A percentile compares a stretch with the other conserved stretches of the same genome.
Conservation (phyloP, 2,797 vertebrate genomes). For the Cottoperca gobio region DNA sequence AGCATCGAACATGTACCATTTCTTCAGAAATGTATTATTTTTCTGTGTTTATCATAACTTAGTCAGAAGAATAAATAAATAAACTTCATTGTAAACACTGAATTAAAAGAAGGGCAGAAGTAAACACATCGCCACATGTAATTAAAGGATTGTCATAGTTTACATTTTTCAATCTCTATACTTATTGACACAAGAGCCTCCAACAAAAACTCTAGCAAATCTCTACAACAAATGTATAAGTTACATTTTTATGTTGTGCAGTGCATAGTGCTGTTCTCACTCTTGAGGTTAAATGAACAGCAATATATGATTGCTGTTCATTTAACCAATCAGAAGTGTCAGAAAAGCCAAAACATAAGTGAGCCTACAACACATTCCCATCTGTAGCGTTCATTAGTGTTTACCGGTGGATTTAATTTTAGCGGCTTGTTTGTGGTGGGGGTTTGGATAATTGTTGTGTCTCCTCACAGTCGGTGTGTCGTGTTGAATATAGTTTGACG, state of each 20-base stretch:
- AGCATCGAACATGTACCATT: background rate
- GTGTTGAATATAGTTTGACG: constrained; percentile 17
- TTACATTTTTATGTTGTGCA: constrained; percentile 18
- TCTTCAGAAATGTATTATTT: too few relatives aligned
- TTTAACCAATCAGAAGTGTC: background rate
- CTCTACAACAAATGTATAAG: background rate
- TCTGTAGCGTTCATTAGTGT: background rate
- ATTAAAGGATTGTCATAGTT: background rate
- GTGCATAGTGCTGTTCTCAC: background rate
- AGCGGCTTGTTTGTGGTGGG: background rate
- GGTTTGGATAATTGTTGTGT: constrained; percentile 22
- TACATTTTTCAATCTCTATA: constrained; percentile 17
- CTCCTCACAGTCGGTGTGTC: background rate
- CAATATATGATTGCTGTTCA: constrained; percentile 1
- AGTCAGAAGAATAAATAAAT: background rate
- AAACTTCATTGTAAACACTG: background rate
- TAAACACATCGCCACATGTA: background rate
- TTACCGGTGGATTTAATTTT: constrained; percentile 24
- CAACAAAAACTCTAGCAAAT: background rate
- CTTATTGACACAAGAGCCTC: background rate
- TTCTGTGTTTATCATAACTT: background rate
- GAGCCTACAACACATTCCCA: background rate
- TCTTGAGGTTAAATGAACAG: background rate
- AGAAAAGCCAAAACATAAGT: background rate
- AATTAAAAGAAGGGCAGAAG: background rate